Conservation (phyloP, 2,888 invertebrate genomes). For the Sipunculus nudus region DNA sequence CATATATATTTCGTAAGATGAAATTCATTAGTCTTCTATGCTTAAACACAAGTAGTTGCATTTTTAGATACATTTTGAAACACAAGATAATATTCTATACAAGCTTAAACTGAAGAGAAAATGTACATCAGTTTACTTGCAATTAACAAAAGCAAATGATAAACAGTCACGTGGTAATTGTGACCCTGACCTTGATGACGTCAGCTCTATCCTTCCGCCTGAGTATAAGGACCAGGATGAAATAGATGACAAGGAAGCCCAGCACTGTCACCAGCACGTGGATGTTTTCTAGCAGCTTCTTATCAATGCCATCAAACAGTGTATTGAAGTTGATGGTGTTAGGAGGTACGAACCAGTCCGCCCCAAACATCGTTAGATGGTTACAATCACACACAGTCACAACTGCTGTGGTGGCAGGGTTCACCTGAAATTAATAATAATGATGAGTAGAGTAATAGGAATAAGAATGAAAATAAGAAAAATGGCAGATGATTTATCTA, state of each 20-base stretch:
- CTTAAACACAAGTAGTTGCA: no score
- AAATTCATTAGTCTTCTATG: no score
- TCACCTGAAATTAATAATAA: conserved; percentile 1
- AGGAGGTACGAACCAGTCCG: conserved; percentile 61
- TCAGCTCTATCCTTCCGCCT: conserved; percentile 60
- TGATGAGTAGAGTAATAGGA: no score
- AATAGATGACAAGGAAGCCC: conserved; percentile 50
- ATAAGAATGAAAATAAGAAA: no score
- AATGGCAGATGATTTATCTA: no score
- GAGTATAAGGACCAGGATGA: conserved; percentile 59
- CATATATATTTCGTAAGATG: no score
- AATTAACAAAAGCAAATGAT: no score
- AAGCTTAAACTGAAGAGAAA: no score
- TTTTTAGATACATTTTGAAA: no score
- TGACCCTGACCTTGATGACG: conserved; percentile 51
- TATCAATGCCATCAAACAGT: conserved; percentile 60
- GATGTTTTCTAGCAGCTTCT: conserved; percentile 61
- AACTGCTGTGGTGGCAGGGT: background rate
- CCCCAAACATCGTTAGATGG: conserved; percentile 39
- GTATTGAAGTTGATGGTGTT: conserved; percentile 65
- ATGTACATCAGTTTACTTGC: no score
- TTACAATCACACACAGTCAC: conserved; percentile 7
- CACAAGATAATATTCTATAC: no score
- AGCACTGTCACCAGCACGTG: conserved; percentile 64
- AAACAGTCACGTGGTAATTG: no score